Evolutionary conservation across 2,888 invertebrate genomes (phyloP).

Genomic region (Meghimatium bilineatum): DNA sequence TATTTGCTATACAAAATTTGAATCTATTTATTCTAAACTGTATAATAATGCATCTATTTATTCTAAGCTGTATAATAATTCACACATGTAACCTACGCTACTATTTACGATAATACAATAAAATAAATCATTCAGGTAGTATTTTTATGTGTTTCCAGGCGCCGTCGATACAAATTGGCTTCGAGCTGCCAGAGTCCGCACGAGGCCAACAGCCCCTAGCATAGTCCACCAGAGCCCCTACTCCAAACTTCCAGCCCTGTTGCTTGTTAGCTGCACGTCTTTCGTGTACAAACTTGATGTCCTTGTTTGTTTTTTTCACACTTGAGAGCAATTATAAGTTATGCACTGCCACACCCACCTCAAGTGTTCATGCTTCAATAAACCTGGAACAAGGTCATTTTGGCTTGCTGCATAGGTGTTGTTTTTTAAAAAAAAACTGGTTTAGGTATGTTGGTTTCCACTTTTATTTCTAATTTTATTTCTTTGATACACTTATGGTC

Average conservation of each 20-base stretch:
- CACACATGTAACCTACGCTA: no score
- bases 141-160: constrained; percentile 63
- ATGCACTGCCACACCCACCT: constrained; percentile 27
- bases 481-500: background rate
- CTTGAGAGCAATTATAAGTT: constrained; percentile 29
- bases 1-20: no score
- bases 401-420: constrained; percentile 30
- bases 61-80: no score
- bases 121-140: background rate
- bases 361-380: constrained; percentile 14
- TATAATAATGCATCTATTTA: no score
- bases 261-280: constrained; percentile 49
- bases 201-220: constrained; percentile 69
- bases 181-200: constrained; percentile 69
- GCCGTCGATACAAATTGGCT: constrained; percentile 72
- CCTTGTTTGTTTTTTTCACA: constrained; percentile 30
- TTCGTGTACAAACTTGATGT: constrained; percentile 36
- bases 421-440: background rate
- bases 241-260: constrained; percentile 44
- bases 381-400: constrained; percentile 31
- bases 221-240: constrained; percentile 63
- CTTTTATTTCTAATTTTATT: constrained; percentile 14
- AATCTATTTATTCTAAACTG: no score
- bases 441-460: constrained; percentile 29
- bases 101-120: no score